phyloP scores from a whole-genome alignment of 2,113 vertebrate genomes.

The Gobiocypris rarus region DNA sequence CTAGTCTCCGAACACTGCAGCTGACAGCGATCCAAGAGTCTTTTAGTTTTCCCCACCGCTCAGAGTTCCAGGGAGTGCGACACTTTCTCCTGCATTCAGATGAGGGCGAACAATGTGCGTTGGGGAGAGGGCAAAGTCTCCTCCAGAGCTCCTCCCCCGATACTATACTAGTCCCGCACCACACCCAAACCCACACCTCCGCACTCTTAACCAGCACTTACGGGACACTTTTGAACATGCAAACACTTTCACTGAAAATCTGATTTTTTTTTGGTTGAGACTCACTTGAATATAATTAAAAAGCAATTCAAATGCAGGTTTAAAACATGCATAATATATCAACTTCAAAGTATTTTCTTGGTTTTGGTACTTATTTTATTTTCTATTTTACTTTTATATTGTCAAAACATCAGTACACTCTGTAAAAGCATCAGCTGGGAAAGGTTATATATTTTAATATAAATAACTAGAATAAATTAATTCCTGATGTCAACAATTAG shows the following conservation, averaged over 20 bases:
- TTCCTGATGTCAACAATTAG: too few relatives aligned
- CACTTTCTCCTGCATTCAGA: constrained; percentile 50
- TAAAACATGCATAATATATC: background rate
- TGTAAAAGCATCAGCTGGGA: background rate
- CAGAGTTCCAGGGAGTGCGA: constrained; percentile 29
- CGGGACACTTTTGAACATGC: too few relatives aligned
- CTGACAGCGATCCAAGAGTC: constrained; percentile 19
- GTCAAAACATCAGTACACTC: background rate
- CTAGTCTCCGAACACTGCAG: constrained; percentile 15
- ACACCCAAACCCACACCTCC: constrained; percentile 49
- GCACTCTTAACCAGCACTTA: background rate
- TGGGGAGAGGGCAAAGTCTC: constrained; percentile 25
- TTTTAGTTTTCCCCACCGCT: constrained; percentile 18
- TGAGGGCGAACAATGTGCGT: constrained; percentile 40
- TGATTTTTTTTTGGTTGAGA: background rate
- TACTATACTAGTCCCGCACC: constrained; percentile 40
- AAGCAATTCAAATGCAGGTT: background rate
- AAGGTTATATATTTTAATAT: too few relatives aligned
- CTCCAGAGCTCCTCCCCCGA: constrained; percentile 55
- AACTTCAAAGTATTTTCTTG: background rate
- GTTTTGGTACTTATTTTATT: background rate
- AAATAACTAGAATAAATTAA: too few relatives aligned
- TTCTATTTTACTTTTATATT: background rate
- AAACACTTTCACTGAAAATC: background rate
- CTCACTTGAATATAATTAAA: background rate